Percentiles rank a stretch among this genome's conserved stretches.
Conservation (phyloP, 1,140 invertebrate species). For the Aphelinus certus region DNA sequence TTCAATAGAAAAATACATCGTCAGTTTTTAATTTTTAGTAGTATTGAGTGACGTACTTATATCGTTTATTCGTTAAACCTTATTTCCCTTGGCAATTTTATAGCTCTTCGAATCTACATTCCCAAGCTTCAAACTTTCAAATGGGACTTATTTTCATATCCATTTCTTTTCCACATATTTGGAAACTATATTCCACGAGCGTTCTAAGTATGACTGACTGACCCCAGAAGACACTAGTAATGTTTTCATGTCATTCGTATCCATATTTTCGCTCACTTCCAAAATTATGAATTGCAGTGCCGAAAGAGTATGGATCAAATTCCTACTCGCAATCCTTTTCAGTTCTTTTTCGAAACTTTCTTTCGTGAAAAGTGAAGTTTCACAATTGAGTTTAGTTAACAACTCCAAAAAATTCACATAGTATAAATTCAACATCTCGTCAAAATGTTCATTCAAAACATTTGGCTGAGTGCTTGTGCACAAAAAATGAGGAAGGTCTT, state of each 20-base stretch:
- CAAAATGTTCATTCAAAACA: constrained; percentile 12
- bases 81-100: no score
- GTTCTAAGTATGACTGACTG: not conserved
- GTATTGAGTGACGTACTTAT: no score
- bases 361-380: not conserved
- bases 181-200: not conserved
- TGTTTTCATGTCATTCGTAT: not conserved
- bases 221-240: not conserved
- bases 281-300: not conserved
- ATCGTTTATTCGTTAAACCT: no score
- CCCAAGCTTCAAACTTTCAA: no score
- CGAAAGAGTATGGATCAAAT: not conserved
- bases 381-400: not conserved
- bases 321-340: not conserved
- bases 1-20: no score
- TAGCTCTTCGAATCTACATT: no score
- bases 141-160: not conserved
- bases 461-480: not conserved
- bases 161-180: constrained; percentile 21
- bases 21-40: no score
- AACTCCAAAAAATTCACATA: not conserved
- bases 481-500: constrained; percentile 10
- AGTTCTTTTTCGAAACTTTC: not conserved
- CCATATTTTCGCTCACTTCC: not conserved
- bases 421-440: constrained; percentile 10